Base-by-base conservation (phyloP, 2,797 vertebrate species). In the Myotis planiceps region DNA sequence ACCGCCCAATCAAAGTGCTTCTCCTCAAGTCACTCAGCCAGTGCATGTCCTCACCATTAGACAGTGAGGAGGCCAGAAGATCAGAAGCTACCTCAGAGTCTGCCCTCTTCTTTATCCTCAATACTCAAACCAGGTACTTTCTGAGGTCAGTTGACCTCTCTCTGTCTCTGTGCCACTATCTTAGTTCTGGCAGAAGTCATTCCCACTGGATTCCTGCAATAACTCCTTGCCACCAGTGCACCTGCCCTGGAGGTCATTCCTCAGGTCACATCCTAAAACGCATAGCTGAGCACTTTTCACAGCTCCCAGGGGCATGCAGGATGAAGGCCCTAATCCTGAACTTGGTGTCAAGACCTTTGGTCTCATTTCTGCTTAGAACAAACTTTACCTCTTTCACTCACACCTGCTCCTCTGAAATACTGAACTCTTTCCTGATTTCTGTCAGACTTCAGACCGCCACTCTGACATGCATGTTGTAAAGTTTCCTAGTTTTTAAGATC, bases 1-100 rank as follows among this genome's bases (percentile, higher is more conserved):
- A 32, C 47, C 19, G 19, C 19, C 18, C 5, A 1, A 1, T 2
- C 37, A 39, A 37, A 37, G n/a, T 58, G 58, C 76, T 42, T 49
- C 66, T 74, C 10, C 15, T 47, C 6, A 27, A 34, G 60, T 42
- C 13, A 0, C 0, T 49, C 0, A 0, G 47, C 63, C 39, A 16
- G 14, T 68, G 23, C 18, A 32, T 69, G 25, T 6, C 42, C 6
- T 55, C n/a, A 32, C 32, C 12, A 3, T 23, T 25, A 37, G 65
- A 74, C 15, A 74, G 37, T 49, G 55, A 74, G 7, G 1, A 5
- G 27, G 21, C 25, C 2, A 9, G 45, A 72, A n/a, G 21, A 18
- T 29, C n/a, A 27, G 34, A 71, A 58, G 42, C 13, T 4, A 10
- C 27, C 3, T 3, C 5, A 9, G 47, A 84, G 16, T 29, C 21